phyloP scores from a whole-genome alignment of 2,888 invertebrate genomes.

The Cryptocephalus moraei region DNA sequence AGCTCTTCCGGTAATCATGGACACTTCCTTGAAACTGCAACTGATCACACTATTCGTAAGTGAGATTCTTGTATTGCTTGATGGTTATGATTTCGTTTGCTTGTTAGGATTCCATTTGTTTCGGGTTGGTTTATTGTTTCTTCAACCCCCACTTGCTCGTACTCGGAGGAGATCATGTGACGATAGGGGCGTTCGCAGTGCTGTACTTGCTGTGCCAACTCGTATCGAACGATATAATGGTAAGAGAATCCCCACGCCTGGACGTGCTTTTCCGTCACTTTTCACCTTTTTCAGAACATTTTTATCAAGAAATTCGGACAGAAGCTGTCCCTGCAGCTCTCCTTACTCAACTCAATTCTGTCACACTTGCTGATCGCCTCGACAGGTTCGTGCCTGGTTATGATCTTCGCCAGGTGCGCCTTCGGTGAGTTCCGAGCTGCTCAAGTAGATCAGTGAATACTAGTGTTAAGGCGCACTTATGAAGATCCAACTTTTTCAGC shows the following conservation, averaged over 20 bases:
- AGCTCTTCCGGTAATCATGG: not conserved
- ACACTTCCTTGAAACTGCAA: not conserved
- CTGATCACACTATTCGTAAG: not conserved
- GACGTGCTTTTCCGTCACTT: not conserved
- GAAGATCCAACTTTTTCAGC: not conserved
- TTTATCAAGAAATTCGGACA: not conserved
- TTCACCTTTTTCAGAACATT: not conserved
- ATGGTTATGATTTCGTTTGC: not conserved
- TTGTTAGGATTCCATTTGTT: not conserved
- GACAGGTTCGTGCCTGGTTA: not conserved
- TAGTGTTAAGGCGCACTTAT: not conserved
- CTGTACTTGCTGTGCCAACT: not conserved
- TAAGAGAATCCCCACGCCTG: not conserved
- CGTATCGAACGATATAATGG: not conserved
- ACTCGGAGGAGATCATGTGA: not conserved
- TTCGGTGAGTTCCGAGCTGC: not conserved
- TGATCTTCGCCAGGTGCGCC: not conserved
- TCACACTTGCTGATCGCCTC: not conserved
- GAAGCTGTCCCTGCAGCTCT: not conserved
- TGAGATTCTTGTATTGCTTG: not conserved
- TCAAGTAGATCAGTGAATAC: not conserved
- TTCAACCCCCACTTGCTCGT: not conserved
- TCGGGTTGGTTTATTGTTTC: not conserved
- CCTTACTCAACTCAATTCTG: not conserved
- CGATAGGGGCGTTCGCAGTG: not conserved